Conservation (phyloP, 2,888 invertebrate species). For the Acleris sparsana region DNA sequence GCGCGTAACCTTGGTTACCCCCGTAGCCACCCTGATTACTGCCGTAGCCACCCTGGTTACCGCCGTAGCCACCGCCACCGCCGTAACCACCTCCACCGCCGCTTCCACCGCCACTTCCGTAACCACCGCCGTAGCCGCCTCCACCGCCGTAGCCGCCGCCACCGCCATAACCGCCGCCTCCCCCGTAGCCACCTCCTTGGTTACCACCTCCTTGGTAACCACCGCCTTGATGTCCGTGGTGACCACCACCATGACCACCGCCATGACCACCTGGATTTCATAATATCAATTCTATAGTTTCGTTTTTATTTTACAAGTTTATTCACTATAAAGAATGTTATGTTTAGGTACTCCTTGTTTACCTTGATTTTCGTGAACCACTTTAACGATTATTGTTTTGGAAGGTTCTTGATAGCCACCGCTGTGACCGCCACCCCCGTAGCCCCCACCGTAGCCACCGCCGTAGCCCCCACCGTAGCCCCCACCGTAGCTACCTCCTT, state of each 20-base stretch:
- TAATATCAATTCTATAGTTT: too few species aligned
- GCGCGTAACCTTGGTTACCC: background rate
- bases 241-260: constrained; percentile 34
- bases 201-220: constrained; percentile 24
- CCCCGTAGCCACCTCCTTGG: constrained; percentile 32
- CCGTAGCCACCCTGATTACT: constrained; percentile 41
- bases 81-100: constrained; percentile 37
- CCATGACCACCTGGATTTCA: constrained; percentile 17
- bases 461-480: constrained; percentile 48
- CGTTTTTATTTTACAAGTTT: too few species aligned
- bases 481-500: constrained; percentile 41
- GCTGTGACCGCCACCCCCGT: constrained; percentile 39
- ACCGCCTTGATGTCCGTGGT: constrained; percentile 36
- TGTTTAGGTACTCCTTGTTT: constrained; percentile 30
- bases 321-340: too few species aligned
- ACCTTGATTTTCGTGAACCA: constrained; percentile 49
- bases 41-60: constrained; percentile 42
- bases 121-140: constrained; percentile 33
- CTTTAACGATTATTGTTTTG: constrained; percentile 60
- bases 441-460: constrained; percentile 43
- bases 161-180: constrained; percentile 39
- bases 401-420: constrained; percentile 54
- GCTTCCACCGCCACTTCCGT: constrained; percentile 34
- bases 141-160: constrained; percentile 35
- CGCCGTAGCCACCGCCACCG: constrained; percentile 41